phyloP scores from a whole-genome alignment of 1,140 invertebrate species.

The Pseudomyrmex dendroicus region DNA sequence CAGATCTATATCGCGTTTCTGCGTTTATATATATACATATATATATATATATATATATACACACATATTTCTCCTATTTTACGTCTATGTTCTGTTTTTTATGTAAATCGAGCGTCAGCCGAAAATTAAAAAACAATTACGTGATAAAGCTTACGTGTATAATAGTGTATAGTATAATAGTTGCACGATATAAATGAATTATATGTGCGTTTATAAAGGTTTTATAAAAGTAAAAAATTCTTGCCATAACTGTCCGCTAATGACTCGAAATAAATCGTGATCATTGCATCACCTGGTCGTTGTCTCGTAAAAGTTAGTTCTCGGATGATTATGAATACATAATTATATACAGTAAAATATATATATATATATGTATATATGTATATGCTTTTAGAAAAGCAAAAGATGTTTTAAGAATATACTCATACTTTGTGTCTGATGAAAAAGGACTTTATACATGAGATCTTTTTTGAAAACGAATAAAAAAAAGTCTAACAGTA shows the following conservation, averaged over 20 bases:
- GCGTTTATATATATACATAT: no score
- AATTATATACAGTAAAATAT: not conserved
- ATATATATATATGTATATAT: no score
- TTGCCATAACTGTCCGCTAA: conserved; percentile 19
- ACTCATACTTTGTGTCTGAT: no score
- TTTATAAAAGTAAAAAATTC: conserved; percentile 8
- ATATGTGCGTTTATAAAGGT: not conserved
- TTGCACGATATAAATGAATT: conserved; percentile 30
- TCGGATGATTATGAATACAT: not conserved
- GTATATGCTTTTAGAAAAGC: not conserved
- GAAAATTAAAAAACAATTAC: not conserved
- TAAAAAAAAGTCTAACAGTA: no score
- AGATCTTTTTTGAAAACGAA: no score
- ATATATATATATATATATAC: no score
- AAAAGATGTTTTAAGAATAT: no score
- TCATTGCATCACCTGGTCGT: conserved; percentile 29
- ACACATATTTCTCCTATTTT: not conserved
- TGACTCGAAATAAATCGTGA: conserved; percentile 49
- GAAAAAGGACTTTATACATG: no score
- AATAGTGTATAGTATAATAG: not conserved
- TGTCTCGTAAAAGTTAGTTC: not conserved
- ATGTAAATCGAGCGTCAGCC: not conserved
- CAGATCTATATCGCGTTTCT: not conserved
- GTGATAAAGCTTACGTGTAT: not conserved
- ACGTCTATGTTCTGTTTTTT: not conserved